Base-by-base conservation (phyloP, 2,113 vertebrate species). In the Pardalotus punctatus region DNA sequence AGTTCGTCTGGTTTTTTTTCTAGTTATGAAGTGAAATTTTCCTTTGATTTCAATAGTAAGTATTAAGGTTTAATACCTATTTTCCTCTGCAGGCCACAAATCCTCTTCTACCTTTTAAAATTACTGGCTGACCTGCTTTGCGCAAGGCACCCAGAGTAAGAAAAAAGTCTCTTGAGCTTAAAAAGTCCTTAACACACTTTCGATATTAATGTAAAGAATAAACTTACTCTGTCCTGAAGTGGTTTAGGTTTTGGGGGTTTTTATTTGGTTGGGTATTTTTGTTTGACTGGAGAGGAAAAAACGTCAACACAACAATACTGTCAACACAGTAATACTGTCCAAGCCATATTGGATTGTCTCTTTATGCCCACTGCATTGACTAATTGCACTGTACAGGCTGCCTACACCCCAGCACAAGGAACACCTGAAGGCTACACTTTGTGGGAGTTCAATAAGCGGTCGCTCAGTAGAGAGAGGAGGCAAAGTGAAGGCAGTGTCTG, bases 221-320 rank as follows among this genome's bases (percentile, higher is more conserved):
- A 86, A 22, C 12, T 64, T 88, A 23, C 10, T 40, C 16, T 53
- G 65, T 10, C 16, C 27, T 27, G 24, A 17, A 33, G 19, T 62
- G 11, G 2, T 57, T 74, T 90, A 5, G 9, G 21, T 8, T n/a
- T 24, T 16, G 7, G 4, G 1, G 3, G 1, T 3, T 29, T 66
- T 53, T 21, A 14, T 25, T 66, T 65, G 5, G 4, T 33, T 72
- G 35, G 13, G 5, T 2, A 24, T 74, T 36, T 82, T 70, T 40
- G 4, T 31, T 53, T 38, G 19, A 28, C 65, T 56, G 22, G 23
- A 22, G 40, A n/a, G 31, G 15, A 19, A 36, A 15, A 53, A 51
- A 29, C 9, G 11, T 86, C 19, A 60, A 28, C 42, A 20, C 43
- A 77, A 23, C 48, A 70, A 22, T 76, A 10, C 20, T 53, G 24